phyloP scores from a whole-genome alignment of 2,888 invertebrate species.

The Chymomyza amoena region DNA sequence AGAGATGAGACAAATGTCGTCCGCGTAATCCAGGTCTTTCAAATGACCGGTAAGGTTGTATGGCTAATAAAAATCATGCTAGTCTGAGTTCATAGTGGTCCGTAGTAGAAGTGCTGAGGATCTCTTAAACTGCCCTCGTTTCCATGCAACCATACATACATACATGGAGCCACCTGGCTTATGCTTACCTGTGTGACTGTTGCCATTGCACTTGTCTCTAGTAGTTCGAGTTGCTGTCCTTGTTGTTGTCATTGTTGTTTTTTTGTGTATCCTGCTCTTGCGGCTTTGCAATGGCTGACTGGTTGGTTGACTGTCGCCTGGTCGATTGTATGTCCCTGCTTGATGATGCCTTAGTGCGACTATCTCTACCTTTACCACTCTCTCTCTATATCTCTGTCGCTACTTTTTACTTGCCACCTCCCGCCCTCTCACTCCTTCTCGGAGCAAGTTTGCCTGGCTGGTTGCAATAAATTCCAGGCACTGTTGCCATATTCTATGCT shows the following conservation, averaged over 20 bases:
- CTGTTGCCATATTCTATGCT: constrained; percentile 35
- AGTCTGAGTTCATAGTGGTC: no score
- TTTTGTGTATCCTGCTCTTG: background rate
- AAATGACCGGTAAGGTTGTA: no score
- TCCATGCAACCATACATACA: no score
- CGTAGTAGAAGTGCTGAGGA: no score
- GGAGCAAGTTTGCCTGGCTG: constrained; percentile 8
- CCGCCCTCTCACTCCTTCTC: no score
- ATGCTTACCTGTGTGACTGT: constrained; percentile 7
- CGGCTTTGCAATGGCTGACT: background rate
- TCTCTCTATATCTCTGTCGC: background rate
- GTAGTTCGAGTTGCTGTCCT: constrained; percentile 22
- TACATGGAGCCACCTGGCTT: constrained; percentile 8
- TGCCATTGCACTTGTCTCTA: background rate
- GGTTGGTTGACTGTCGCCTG: background rate
- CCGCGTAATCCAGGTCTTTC: no score
- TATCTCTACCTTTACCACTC: background rate
- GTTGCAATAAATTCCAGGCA: constrained; percentile 59
- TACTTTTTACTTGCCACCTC: no score
- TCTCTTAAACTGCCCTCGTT: no score
- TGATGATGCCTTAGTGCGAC: background rate
- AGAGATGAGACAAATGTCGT: no score
- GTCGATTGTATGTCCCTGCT: background rate
- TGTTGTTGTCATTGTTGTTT: constrained; percentile 2
- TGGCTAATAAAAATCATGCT: no score